phyloP scores from a whole-genome alignment of 2,797 vertebrate species.

The Sebastes minor region DNA sequence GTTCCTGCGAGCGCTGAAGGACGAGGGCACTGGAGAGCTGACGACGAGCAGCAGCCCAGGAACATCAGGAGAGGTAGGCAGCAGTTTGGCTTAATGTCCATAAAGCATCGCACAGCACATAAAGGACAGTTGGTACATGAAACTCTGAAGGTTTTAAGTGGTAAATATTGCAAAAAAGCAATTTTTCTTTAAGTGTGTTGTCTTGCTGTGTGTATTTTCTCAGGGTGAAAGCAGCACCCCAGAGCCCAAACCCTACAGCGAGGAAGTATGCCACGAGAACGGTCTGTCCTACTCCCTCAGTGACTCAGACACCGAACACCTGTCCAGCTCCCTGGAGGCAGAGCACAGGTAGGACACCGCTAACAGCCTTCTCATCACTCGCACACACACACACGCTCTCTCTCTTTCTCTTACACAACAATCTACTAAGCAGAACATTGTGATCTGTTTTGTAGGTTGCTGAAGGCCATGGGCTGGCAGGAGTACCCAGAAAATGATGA shows the following conservation, averaged over 20 bases:
- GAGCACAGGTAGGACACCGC: constrained; percentile 90
- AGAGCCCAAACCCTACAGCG: constrained; percentile 93
- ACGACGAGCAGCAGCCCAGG: constrained; percentile 92
- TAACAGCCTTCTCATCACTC: neutral
- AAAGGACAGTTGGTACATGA: neutral
- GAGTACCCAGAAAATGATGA: constrained; percentile 98
- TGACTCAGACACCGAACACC: constrained; percentile 90
- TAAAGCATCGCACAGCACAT: neutral
- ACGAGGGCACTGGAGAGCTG: constrained; percentile 92
- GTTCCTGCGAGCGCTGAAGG: constrained; percentile 95
- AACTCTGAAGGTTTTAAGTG: neutral
- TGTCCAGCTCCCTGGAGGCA: constrained; percentile 98
- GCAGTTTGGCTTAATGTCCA: neutral
- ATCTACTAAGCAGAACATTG: neutral
- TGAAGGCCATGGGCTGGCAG: constrained; percentile 99
- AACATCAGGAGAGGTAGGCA: constrained; percentile 90
- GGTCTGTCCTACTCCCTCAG: constrained; percentile 92
- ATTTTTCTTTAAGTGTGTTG: neutral
- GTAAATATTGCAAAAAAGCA: neutral
- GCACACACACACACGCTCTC: neutral
- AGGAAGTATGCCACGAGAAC: constrained; percentile 92
- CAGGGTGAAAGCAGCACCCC: constrained; percentile 92
- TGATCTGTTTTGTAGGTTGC: constrained; percentile 80
- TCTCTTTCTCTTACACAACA: neutral
- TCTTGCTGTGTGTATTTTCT: constrained; percentile 12